phyloP scores from a whole-genome alignment of 1,140 invertebrate species.

The Drosophila watanabei region DNA sequence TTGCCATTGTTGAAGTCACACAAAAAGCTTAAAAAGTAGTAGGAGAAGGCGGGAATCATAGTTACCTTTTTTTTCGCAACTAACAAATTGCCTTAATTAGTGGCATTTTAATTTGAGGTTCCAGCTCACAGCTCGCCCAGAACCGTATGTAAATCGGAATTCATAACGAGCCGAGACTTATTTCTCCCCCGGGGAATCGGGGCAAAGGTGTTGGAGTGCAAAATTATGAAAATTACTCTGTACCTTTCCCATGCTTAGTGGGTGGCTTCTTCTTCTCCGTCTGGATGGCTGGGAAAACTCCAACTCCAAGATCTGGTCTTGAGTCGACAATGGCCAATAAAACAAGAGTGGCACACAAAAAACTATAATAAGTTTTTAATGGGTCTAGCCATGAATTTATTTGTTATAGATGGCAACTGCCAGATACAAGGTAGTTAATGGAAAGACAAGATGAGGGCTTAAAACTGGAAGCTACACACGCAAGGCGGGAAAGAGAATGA shows the following conservation, averaged over 20 bases:
- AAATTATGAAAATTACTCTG: constrained; percentile 57
- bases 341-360: constrained; percentile 59
- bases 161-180: constrained; percentile 25
- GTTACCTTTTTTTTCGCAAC: constrained; percentile 58
- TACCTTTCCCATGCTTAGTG: constrained; percentile 68
- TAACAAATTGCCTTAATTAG: constrained; percentile 78
- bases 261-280: constrained; percentile 50
- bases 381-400: constrained; percentile 62
- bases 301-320: constrained; percentile 8
- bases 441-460: constrained; percentile 19
- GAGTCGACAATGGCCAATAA: constrained; percentile 70
- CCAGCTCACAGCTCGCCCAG: constrained; percentile 14
- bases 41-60: constrained; percentile 22
- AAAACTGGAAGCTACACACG: constrained; percentile 28
- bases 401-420: constrained; percentile 56
- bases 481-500: constrained; percentile 1
- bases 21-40: constrained; percentile 4
- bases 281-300: constrained; percentile 52
- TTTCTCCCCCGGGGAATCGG: too few relatives aligned
- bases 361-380: constrained; percentile 65
- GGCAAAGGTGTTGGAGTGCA: constrained; percentile 67
- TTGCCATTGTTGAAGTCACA: constrained; percentile 46
- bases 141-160: constrained; percentile 51
- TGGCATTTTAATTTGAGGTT: constrained; percentile 54
- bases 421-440: constrained; percentile 45